Conservation (phyloP, 2,113 vertebrate species). For the Upupa epops region DNA sequence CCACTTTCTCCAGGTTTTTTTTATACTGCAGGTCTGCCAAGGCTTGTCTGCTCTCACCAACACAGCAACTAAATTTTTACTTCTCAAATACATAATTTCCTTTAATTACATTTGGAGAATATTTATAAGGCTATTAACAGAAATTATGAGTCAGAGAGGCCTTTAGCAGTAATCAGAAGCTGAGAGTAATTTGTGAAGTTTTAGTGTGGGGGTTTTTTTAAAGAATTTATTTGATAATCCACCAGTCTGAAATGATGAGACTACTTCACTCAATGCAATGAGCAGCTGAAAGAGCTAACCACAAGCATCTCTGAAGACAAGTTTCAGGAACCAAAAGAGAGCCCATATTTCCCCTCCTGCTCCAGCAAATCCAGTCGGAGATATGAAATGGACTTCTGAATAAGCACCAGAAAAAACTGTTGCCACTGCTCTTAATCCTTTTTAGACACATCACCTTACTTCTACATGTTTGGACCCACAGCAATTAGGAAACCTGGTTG, state of each 20-base stretch:
- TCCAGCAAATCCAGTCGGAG: neutral
- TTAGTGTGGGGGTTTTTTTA: neutral
- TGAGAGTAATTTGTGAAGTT: neutral
- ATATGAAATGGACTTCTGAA: neutral
- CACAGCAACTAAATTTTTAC: neutral
- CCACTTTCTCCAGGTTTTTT: neutral
- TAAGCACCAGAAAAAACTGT: rapidly evolving
- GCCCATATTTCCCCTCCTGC: neutral
- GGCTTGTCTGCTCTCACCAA: neutral
- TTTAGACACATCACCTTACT: neutral
- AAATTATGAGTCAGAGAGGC: neutral
- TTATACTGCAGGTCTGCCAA: neutral
- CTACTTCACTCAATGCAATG: neutral
- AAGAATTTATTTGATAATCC: neutral
- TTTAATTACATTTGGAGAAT: conserved; percentile 8
- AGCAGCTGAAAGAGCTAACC: neutral
- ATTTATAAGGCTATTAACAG: conserved; percentile 31
- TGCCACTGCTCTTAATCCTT: neutral
- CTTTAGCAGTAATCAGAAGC: neutral
- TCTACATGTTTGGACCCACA: neutral
- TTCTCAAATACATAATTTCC: neutral
- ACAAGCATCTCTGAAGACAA: neutral
- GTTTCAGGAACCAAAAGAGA: neutral
- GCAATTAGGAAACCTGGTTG: neutral
- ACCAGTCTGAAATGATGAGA: neutral